These are phyloP conservation scores for Sipha maydis DNA, from an alignment of 2,888 invertebrate genomes.

Conservation along the genomic window DNA sequence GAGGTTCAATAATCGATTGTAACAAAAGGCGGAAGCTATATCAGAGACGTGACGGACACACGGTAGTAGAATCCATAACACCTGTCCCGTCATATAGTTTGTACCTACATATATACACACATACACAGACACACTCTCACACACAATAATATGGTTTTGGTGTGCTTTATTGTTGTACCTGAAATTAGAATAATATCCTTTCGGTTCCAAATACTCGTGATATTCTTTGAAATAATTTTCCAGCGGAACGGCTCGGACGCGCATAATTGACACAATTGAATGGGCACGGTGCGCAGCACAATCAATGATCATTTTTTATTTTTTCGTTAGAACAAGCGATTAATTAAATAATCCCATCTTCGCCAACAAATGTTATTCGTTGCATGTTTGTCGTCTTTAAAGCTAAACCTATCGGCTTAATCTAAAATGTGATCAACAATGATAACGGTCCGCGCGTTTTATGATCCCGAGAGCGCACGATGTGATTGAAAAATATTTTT, in stretches of 20 bases:
- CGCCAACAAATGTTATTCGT: neutral
- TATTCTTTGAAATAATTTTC: neutral
- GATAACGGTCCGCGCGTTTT: neutral
- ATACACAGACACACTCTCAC: too few species aligned
- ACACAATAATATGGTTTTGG: neutral
- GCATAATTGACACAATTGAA: too few species aligned
- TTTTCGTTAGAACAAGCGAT: too few species aligned
- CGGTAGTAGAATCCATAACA: constrained; percentile 54
- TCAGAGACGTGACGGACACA: constrained; percentile 58
- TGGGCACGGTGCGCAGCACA: too few species aligned
- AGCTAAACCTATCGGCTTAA: neutral
- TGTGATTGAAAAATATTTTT: constrained; percentile 8
- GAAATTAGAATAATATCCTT: too few species aligned
- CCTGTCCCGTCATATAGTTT: neutral
- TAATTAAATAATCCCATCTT: neutral
- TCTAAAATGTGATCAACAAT: constrained; percentile 12
- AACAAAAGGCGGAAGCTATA: constrained; percentile 58
- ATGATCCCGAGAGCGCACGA: neutral
- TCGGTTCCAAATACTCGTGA: neutral
- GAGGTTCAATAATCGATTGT: constrained; percentile 55
- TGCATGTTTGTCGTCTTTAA: neutral
- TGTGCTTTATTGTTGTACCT: neutral
- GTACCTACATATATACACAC: neutral
- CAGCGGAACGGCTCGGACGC: neutral
- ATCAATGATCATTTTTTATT: too few species aligned